These are phyloP conservation scores for Muscicapa striata DNA, from an alignment of 2,797 vertebrate species.

Conservation along the genomic window DNA sequence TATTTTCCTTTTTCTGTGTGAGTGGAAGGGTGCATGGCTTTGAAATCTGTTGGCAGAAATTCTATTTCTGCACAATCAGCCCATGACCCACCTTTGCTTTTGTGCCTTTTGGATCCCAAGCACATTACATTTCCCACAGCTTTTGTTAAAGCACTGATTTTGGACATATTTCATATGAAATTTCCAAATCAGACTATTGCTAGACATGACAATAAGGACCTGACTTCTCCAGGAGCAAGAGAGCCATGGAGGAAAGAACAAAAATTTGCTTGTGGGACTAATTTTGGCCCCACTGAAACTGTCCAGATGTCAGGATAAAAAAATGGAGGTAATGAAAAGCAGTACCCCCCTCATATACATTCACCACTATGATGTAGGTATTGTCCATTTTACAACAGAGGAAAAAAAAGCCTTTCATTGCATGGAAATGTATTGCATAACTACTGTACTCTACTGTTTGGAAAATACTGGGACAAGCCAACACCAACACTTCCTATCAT, in stretches of 20 bases:
- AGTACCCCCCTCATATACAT: neutral
- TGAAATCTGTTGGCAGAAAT: neutral
- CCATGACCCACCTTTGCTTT: neutral
- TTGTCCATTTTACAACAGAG: neutral
- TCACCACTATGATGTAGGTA: constrained; percentile 15
- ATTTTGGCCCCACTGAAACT: neutral
- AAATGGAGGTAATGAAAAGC: constrained; percentile 16
- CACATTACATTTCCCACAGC: neutral
- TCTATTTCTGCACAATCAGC: neutral
- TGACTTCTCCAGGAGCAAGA: neutral
- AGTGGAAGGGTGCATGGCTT: neutral
- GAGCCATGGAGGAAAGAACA: neutral
- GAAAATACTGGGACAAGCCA: constrained; percentile 52
- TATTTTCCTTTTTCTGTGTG: neutral
- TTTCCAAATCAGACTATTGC: neutral
- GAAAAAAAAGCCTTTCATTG: constrained; percentile 2
- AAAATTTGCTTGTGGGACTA: neutral
- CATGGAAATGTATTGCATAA: constrained; percentile 30
- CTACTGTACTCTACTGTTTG: constrained; percentile 49
- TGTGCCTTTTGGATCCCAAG: neutral
- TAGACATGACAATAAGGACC: neutral
- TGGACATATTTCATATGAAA: neutral
- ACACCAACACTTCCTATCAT: constrained; percentile 60
- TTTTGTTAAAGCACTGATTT: constrained; percentile 3
- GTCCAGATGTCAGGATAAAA: constrained; percentile 4